A percentile compares a stretch with the other conserved stretches of the same genome.
phyloP scores from a whole-genome alignment of 2,113 vertebrate species.

The Charina bottae region DNA sequence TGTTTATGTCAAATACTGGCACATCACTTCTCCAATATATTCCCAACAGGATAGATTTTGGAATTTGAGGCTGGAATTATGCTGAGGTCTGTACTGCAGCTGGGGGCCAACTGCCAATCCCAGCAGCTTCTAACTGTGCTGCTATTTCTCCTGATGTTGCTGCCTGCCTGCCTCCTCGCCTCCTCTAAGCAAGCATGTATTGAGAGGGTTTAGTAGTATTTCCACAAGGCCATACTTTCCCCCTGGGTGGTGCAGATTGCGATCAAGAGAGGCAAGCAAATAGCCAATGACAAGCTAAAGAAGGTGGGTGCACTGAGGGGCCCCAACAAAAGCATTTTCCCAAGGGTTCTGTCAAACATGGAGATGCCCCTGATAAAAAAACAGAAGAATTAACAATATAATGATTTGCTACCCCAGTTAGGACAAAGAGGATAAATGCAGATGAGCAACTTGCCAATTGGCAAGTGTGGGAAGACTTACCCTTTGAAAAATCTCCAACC shows the following conservation, averaged over 20 bases:
- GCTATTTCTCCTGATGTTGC: not conserved
- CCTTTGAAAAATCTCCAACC: not conserved
- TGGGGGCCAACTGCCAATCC: not conserved
- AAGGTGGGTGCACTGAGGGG: not conserved
- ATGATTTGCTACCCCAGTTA: not conserved
- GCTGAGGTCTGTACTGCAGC: not conserved
- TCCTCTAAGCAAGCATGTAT: not conserved
- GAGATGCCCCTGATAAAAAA: not conserved
- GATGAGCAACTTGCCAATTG: not conserved
- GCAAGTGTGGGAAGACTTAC: not conserved
- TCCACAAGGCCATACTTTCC: not conserved
- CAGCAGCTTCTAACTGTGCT: not conserved
- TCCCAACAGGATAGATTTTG: not conserved
- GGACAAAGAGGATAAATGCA: not conserved
- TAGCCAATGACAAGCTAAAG: not conserved
- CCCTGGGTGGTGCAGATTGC: not conserved
- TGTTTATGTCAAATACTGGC: not conserved
- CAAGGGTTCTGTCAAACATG: not conserved
- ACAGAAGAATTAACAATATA: not conserved
- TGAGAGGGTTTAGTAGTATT: not conserved
- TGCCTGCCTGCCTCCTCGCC: not conserved
- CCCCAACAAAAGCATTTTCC: not conserved
- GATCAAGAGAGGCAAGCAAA: not conserved
- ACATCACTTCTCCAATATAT: not conserved
- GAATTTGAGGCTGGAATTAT: not conserved